Evolutionary conservation across 2,888 invertebrate species (phyloP).

Genomic region (Ennomos fuscantarius): DNA sequence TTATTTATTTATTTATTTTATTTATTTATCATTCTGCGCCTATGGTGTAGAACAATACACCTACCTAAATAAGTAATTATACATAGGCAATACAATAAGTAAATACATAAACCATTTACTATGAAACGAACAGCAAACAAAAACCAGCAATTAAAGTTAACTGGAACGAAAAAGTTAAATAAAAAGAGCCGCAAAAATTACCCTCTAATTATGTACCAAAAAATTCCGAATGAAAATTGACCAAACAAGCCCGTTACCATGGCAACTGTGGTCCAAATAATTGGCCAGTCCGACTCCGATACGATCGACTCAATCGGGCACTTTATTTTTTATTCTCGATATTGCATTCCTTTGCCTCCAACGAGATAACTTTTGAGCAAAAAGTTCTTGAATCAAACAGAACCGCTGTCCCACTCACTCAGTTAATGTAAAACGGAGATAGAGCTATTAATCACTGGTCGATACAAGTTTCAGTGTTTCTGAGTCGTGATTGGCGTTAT

Average conservation of each 20-base stretch:
- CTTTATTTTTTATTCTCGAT: conserved; percentile 59
- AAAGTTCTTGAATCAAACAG: conserved; percentile 36
- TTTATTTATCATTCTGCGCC: no score
- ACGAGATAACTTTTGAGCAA: conserved; percentile 44
- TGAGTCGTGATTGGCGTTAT: conserved; percentile 59
- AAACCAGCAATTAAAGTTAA: no score
- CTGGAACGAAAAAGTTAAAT: no score
- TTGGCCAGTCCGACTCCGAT: conserved; percentile 57
- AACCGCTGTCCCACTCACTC: conserved; percentile 22
- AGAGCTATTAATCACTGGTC: conserved; percentile 26
- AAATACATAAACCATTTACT: no score
- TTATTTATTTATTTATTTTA: no score
- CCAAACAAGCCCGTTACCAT: conserved; percentile 59
- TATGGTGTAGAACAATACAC: background rate
- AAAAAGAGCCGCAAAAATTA: no score
- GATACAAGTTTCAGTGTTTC: conserved; percentile 18
- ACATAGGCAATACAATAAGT: no score
- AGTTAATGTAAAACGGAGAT: conserved; percentile 17
- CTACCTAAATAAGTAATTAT: background rate
- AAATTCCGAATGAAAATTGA: conserved; percentile 26
- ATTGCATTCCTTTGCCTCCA: conserved; percentile 61
- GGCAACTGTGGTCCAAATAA: conserved; percentile 68
- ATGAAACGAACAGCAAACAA: no score
- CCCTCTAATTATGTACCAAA: background rate
- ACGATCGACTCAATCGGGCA: conserved; percentile 54